Percentiles rank a stretch among this genome's conserved stretches.
phyloP scores from a whole-genome alignment of 2,113 vertebrate species.

The Grammomys surdaster region DNA sequence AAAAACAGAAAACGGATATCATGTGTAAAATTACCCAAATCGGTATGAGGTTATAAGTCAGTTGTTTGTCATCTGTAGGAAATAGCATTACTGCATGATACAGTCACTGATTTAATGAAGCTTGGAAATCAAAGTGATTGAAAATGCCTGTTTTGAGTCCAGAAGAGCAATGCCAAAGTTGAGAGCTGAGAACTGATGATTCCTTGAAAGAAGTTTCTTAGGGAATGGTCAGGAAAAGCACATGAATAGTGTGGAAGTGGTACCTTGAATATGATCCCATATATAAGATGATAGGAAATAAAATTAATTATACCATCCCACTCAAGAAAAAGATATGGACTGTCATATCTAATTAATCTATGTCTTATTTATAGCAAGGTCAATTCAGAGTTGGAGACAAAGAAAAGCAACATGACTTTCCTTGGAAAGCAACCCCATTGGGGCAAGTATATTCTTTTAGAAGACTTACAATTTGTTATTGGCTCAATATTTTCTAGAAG shows the following conservation, averaged over 20 bases:
- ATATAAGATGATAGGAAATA: too few species aligned
- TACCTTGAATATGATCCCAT: not conserved
- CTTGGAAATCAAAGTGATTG: not conserved
- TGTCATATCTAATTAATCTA: not conserved
- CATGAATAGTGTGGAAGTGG: too few species aligned
- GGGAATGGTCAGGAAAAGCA: not conserved
- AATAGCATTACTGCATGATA: not conserved
- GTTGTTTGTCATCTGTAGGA: not conserved
- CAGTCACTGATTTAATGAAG: not conserved
- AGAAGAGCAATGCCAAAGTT: not conserved
- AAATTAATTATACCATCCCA: too few species aligned
- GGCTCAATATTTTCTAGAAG: not conserved
- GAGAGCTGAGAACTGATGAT: too few species aligned
- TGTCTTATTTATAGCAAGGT: not conserved
- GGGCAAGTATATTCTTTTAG: not conserved
- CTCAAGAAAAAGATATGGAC: not conserved
- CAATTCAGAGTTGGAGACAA: not conserved
- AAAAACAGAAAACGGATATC: not conserved
- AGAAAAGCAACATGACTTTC: too few species aligned
- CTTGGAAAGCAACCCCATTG: not conserved
- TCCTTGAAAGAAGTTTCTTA: too few species aligned
- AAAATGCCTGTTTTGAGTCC: not conserved
- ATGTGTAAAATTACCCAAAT: not conserved
- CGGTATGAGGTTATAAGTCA: too few species aligned
- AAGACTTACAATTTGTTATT: not conserved